Evolutionary conservation across 1,140 invertebrate genomes (phyloP), one percentile per base, ranked within the genome.

Genomic region (Macrocentrus cingulum): DNA sequence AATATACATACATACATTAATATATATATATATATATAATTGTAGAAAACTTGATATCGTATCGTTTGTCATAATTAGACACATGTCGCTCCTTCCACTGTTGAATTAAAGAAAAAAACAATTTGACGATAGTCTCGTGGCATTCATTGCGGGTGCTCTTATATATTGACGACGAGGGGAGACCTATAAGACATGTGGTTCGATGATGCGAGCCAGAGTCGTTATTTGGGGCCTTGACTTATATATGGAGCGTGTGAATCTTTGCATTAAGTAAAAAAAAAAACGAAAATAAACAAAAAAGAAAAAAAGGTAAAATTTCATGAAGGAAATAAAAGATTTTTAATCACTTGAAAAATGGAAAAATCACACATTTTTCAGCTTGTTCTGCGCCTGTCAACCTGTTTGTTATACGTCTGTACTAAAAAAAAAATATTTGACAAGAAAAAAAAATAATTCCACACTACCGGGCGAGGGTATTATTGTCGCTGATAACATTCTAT

Each of bases 401-500:
- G n/a, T n/a, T n/a, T n/a, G n/a, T n/a, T n/a, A n/a, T n/a, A n/a
- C n/a, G n/a, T n/a, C n/a, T n/a, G n/a, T n/a, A n/a, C n/a, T n/a
- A 48, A 37, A 60, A 54, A 60, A 58, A 60, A 42, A 41, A 6
- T 39, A 2, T 56, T 37, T 36, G 29, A 54, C 15, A 15, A 8
- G 36, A n/a, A 60, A 66, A 64, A 66, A 56, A 66, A 49, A 64
- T 66, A 68, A 63, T 65, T 67, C 59, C 66, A 61, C n/a, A 58
- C 50, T 65, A 66, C 72, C 59, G 67, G 59, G 56, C 67, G 66
- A 65, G 65, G 69, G 70, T 65, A 72, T 70, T 73, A 75, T 68
- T 75, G 65, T 68, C 65, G 68, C 72, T 72, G 69, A 77, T 74
- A 72, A 72, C 70, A 32, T 22, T 36, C 42, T 67, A 60, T 64